Base-by-base conservation (phyloP, 1,140 invertebrate genomes). In the Hetaerina americana region DNA sequence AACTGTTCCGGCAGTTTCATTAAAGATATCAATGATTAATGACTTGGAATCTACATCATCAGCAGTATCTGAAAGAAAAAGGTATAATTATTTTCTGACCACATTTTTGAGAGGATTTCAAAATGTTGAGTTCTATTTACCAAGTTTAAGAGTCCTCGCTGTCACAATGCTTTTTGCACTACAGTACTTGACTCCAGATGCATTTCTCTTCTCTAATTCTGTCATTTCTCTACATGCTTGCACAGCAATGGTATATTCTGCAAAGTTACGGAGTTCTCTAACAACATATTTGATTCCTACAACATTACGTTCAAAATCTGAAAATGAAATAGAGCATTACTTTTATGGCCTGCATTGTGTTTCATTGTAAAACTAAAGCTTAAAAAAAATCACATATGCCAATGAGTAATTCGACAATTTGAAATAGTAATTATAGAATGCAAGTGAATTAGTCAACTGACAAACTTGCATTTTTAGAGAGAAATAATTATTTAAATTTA, bases 261-360 rank as follows among this genome's bases (percentile, higher is more conserved):
- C 87, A 79, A 87, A 94, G 80, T 94, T 91, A 18, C 85, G 85
- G 72, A 94, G 79, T 22, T 88, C 84, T 15, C 76, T 80, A 74
- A 93, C 85, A 0, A 83, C 82, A 71, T 86, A 84, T n/a, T 78
- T 77, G 0, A 77, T 81, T 5, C 68, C 74, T 6, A 72, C 27
- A 10, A 68, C 67, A 18, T 68, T 28, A 68, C 22, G 10, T 57
- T 57, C 15, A 57, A 57, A 57, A 57, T 1, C n/a, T n/a, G n/a
- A n/a, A n/a, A n/a, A n/a, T n/a, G n/a, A n/a, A n/a, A n/a, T n/a
- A n/a, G n/a, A n/a, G n/a, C n/a, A n/a, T n/a, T n/a, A n/a, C n/a
- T n/a, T n/a, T n/a, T n/a, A n/a, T n/a, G n/a, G n/a, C n/a, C n/a
- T n/a, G n/a, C n/a, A n/a, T n/a, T n/a, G n/a, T n/a, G n/a, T n/a